These are phyloP conservation scores for Leptocoma aspasia DNA, from an alignment of 2,113 vertebrate genomes.

Conservation along the genomic window DNA sequence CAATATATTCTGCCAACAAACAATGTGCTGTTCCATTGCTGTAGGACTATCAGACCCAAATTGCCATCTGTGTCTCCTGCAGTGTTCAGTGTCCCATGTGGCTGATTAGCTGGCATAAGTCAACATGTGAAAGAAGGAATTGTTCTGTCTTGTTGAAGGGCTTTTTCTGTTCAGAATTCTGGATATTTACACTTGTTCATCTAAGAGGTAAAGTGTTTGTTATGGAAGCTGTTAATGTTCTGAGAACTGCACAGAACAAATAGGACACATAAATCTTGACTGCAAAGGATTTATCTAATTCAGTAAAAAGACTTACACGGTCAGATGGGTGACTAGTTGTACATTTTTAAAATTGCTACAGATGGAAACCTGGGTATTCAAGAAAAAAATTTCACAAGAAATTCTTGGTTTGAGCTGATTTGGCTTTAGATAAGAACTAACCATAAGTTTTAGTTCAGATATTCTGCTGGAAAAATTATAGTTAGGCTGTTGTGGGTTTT, in stretches of 20 bases:
- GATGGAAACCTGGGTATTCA: not conserved
- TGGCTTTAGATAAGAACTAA: not conserved
- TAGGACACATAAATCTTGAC: not conserved
- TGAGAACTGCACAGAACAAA: not conserved
- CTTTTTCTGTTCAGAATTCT: not conserved
- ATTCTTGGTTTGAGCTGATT: not conserved
- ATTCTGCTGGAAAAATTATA: not conserved
- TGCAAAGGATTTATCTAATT: not conserved
- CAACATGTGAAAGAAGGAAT: slow-evolving; percentile 16
- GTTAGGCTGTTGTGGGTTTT: not conserved
- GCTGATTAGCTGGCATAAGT: slow-evolving; percentile 38
- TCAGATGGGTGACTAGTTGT: not conserved
- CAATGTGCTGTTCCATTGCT: not conserved
- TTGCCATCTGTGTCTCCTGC: slow-evolving; percentile 49
- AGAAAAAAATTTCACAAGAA: not conserved
- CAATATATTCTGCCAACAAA: slow-evolving; percentile 46
- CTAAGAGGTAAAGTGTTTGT: not conserved
- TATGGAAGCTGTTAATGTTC: not conserved
- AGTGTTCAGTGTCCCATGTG: slow-evolving; percentile 32
- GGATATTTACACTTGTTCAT: not conserved
- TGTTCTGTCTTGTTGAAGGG: not conserved
- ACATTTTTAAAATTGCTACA: not conserved
- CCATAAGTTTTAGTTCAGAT: not conserved
- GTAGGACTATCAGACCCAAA: slow-evolving; percentile 22
- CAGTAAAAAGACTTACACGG: not conserved